Conservation (phyloP, 2,113 vertebrate genomes). For the Cairina moschata region DNA sequence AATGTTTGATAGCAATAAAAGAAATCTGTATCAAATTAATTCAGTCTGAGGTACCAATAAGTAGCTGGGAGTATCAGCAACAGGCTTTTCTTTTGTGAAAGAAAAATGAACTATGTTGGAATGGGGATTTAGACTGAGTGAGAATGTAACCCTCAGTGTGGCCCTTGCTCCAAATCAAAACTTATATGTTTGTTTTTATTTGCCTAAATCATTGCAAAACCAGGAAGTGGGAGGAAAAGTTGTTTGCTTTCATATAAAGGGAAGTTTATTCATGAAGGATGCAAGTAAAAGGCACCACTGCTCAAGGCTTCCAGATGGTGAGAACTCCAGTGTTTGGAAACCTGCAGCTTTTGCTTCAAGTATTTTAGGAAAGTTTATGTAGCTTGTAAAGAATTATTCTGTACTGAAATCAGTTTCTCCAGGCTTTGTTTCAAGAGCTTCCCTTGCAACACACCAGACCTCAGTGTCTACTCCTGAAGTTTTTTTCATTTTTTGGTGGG, state of each 20-base stretch:
- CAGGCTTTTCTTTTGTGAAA: neutral
- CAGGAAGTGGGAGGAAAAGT: conserved; percentile 46
- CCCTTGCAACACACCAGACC: neutral
- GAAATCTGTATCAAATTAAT: neutral
- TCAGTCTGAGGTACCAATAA: neutral
- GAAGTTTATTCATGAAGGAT: conserved; percentile 40
- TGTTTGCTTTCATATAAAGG: conserved; percentile 45
- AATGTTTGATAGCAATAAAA: neutral
- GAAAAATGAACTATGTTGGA: neutral
- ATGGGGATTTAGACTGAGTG: neutral
- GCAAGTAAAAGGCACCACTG: conserved; percentile 31
- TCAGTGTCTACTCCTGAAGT: neutral
- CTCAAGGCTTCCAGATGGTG: conserved; percentile 6
- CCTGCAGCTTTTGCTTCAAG: neutral
- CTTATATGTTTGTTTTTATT: conserved; percentile 33
- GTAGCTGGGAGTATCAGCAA: neutral
- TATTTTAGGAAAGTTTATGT: conserved; percentile 42
- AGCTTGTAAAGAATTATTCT: neutral
- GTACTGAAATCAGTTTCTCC: neutral
- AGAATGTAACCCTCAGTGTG: neutral
- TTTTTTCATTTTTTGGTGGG: neutral
- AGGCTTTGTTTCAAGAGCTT: neutral
- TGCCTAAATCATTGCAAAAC: conserved; percentile 21
- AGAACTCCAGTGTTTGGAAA: conserved; percentile 14
- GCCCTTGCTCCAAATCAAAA: conserved; percentile 8